A percentile compares a stretch with the other conserved stretches of the same genome.
phyloP scores from a whole-genome alignment of 2,888 invertebrate genomes.

The Poecilus cupreus region DNA sequence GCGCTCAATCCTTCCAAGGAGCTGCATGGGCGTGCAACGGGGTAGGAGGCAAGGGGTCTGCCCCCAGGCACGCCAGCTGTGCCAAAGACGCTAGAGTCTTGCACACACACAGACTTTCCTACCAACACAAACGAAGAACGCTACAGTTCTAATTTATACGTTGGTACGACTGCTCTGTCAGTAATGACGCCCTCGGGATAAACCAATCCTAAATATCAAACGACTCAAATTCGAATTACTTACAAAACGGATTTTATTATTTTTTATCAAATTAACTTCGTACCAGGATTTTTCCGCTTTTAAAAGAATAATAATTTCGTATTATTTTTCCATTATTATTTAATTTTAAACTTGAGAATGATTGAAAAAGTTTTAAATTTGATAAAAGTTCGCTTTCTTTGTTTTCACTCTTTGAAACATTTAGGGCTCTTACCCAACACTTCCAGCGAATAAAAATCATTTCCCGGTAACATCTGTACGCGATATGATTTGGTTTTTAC shows the following conservation, averaged over 20 bases:
- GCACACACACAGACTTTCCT: not conserved
- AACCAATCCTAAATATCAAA: constrained; percentile 17
- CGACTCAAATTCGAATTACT: constrained; percentile 27
- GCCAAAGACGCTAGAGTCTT: not conserved
- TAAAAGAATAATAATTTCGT: not conserved
- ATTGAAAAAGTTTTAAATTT: not conserved
- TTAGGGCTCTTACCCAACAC: not conserved
- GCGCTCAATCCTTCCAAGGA: not conserved
- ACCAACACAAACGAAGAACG: not conserved
- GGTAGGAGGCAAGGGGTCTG: not conserved
- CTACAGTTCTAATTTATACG: not conserved
- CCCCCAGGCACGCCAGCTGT: not conserved
- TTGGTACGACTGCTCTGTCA: not conserved
- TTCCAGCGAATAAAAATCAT: not conserved
- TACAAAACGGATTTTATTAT: constrained; percentile 18
- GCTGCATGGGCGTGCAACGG: not conserved
- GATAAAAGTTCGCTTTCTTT: not conserved
- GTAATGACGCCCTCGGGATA: constrained; percentile 31
- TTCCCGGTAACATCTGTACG: too few species aligned
- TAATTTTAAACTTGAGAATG: not conserved
- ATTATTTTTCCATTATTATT: not conserved
- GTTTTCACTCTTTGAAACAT: not conserved
- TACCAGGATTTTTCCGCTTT: not conserved
- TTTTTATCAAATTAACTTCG: constrained; percentile 14
- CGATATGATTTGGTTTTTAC: too few species aligned